Evolutionary conservation across 2,797 vertebrate species (phyloP), one percentile per base, ranked within the genome.

Genomic region (Graptemys geographica): DNA sequence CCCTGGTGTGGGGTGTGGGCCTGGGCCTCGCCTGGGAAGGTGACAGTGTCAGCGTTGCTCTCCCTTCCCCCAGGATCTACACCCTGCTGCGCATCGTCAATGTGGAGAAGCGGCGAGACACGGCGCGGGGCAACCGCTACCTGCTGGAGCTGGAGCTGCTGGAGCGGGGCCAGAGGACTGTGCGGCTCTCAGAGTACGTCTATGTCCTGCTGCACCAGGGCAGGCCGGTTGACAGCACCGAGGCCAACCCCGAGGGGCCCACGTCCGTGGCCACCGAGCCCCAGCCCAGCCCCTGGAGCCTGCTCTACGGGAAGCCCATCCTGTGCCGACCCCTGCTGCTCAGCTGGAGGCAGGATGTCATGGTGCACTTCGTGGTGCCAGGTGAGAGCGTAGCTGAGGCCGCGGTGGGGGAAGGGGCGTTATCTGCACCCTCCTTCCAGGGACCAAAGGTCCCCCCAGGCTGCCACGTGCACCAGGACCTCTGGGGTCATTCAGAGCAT

Each of bases 291-390:
- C 93, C 98, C 87, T 98, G 98, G 98, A 98, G 98, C 96, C 97
- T 99, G 4, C 98, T 98, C 78, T 99, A 99, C 0, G 98, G 98
- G 0, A 99, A 99, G 89, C 99, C 99, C 2, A 89, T 99, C 89
- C 99, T 99, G n/a, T 99, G 99, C 98, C 98, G 97, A 97, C 99
- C 99, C 0, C 97, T 99, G 97, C 99, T 98, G 97, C 98, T 99
- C 92, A 99, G 98, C 97, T 99, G 99, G 99, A 99, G 98, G 97
- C 98, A 98, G 93, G 99, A 99, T 0, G 99, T 99, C 95, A 99
- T 98, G 98, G 99, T 99, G 91, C 99, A 99, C 98, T 99, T 99
- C 47, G 99, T 99, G 94, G 99, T 99, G 62, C 99, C 99, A 51
- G 99, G 99, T 99, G 95, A 95, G 99, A 97, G 92, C 7, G 2